Base-by-base conservation (phyloP, 2,113 vertebrate genomes). In the Acrocephalus kingi region DNA sequence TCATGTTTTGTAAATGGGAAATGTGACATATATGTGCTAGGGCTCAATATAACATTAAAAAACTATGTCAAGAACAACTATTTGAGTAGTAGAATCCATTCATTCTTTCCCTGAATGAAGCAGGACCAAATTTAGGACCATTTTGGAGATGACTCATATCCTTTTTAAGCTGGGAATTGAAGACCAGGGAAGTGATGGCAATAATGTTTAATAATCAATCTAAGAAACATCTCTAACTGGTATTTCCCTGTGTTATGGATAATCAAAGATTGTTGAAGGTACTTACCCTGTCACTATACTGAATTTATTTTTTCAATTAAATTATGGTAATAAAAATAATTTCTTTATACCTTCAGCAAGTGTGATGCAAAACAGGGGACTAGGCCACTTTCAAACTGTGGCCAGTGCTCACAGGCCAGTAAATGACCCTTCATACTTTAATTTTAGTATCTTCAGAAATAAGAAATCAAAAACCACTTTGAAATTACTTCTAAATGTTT, bases 341-440 rank as follows among this genome's bases (percentile, higher is more conserved):
- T 67, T 71, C 12, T 79, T 72, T 99, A 69, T 7, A 98, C 98
- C 98, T 91, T 98, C 97, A 69, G 98, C 97, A 95, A 98, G 97
- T 87, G 98, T 98, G 25, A 98, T 76, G 27, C 97, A 97, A 98
- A 99, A 98, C 58, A 98, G 98, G 96, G n/a, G 97, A 97, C 33
- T 96, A 96, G 16, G 92, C 55, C 12, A 98, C 98, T 27, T 98
- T 98, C 30, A 72, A 52, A 98, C 31, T 22, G 98, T 97, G 93
- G 97, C 97, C 14, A 97, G 6, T 4, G 94, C 89, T 76, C 96
- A 98, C 33, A 98, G 9, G 6, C 97, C 6, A 95, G 97, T 97
- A 89, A 98, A 91, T 31, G 91, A 37, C 13, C 13, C 45, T 68
- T 80, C 15, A 37, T 39, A 31, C 4, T 55, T 75, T 56, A 51